Conservation (phyloP, 2,888 invertebrate genomes). For the Aphrophora alni region DNA sequence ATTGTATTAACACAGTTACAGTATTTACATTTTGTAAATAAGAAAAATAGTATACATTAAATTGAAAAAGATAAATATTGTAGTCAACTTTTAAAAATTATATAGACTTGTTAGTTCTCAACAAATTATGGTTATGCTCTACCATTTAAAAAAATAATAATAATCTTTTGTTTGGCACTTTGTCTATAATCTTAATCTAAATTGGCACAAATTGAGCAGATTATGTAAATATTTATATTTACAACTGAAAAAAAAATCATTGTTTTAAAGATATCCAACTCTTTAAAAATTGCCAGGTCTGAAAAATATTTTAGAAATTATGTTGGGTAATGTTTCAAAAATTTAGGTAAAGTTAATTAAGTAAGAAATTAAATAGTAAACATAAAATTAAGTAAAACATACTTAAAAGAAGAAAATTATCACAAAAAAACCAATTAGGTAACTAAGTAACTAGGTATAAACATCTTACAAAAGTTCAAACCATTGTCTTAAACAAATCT, state of each 20-base stretch:
- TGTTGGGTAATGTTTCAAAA: background rate
- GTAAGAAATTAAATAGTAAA: too few relatives aligned
- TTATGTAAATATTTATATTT: background rate
- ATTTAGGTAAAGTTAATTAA: background rate
- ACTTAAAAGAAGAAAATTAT: background rate
- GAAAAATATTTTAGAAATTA: background rate
- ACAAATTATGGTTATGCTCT: background rate
- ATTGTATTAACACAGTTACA: background rate
- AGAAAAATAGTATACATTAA: background rate
- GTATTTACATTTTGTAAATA: background rate
- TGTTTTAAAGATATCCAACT: background rate
- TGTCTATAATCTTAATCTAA: background rate
- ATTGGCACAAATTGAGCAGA: background rate
- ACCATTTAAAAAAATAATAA: background rate
- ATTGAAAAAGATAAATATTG: background rate
- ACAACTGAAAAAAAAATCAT: background rate
- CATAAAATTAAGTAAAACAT: background rate
- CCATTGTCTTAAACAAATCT: background rate
- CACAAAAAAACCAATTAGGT: background rate
- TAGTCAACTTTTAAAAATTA: background rate
- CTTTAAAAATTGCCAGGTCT: background rate
- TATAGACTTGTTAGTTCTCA: background rate
- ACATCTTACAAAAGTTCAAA: background rate
- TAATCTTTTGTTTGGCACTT: background rate
- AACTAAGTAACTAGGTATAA: background rate